Base-by-base conservation (phyloP, 2,888 invertebrate genomes). In the Myathropa florea region DNA sequence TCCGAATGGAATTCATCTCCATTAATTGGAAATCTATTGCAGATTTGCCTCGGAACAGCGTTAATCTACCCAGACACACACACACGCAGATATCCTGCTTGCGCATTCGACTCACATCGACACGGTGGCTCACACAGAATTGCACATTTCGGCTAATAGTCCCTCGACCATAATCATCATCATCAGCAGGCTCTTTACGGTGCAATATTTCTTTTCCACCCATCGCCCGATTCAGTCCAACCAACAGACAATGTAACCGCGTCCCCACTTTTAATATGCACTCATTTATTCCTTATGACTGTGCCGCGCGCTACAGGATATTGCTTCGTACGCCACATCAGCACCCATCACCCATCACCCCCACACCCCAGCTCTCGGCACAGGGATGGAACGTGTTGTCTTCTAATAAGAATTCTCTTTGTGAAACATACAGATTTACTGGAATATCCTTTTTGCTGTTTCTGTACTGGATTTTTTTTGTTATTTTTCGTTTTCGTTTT, bases 281-380 rank as follows among this genome's bases (percentile, higher is more conserved):
- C 77, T 85, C 82, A 85, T 82, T 85, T 85, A 85, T 77, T 60
- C 72, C 68, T 77, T 85, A 73, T 82, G 82, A 59, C 82, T 59
- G 18, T 57, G 46, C 60, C 55, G 65, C 57, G 61, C 55, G 39
- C 71, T 78, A 46, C 46, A 60, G 70, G 77, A 77, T 79, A 78
- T 73, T 71, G 46, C 73, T 55, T 24, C 26, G 46, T 24, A 67
- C 30, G 12, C 7, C 33, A 12, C 55, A 61, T 18, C 53, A 24
- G 2, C 4, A 3, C 14, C 18, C 24, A 24, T 21, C 57, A 39
- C n/a, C 3, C 30, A 18, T 0, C 36, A 39, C n/a, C 39, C 46
- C 39, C 12, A 2, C 14, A 14, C 39, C n/a, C 39, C 18, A n/a
- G n/a, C n/a, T n/a, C 46, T 1, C 18, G 0, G 18, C 18, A 46